A percentile compares a stretch with the other conserved stretches of the same genome.
These are phyloP conservation scores for Melanitta fusca DNA, from an alignment of 2,797 vertebrate species.

Conservation along the genomic window DNA sequence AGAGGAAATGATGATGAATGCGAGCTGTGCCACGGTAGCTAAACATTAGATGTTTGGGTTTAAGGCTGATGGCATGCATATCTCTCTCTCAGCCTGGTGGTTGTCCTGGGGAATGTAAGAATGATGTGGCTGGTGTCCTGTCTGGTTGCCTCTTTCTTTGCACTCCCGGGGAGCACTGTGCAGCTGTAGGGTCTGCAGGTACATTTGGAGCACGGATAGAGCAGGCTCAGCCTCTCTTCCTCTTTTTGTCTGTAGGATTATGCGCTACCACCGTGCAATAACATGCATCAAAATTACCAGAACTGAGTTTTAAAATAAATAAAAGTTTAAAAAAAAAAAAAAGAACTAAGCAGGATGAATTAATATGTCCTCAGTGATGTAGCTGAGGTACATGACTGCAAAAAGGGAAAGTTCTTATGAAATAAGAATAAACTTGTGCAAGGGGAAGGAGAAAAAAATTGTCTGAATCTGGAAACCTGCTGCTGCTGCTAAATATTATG, in stretches of 20 bases:
- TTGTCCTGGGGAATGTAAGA: neutral
- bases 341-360: neutral
- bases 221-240: neutral
- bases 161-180: accelerated
- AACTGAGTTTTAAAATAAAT: neutral
- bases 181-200: neutral
- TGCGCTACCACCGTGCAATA: neutral
- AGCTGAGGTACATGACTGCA: neutral
- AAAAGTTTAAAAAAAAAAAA: neutral
- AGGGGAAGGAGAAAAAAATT: neutral
- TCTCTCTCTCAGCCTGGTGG: neutral
- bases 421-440: neutral
- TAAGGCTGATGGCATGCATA: neutral
- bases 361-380: accelerated
- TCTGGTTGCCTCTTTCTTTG: neutral
- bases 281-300: neutral
- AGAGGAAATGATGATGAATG: neutral
- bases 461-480: neutral
- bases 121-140: neutral
- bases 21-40: neutral
- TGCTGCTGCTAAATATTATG: neutral
- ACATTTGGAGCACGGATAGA: neutral
- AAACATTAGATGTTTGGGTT: neutral
- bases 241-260: neutral
- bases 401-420: neutral